Base-by-base conservation (phyloP, 2,797 vertebrate genomes). In the Cottoperca gobio region DNA sequence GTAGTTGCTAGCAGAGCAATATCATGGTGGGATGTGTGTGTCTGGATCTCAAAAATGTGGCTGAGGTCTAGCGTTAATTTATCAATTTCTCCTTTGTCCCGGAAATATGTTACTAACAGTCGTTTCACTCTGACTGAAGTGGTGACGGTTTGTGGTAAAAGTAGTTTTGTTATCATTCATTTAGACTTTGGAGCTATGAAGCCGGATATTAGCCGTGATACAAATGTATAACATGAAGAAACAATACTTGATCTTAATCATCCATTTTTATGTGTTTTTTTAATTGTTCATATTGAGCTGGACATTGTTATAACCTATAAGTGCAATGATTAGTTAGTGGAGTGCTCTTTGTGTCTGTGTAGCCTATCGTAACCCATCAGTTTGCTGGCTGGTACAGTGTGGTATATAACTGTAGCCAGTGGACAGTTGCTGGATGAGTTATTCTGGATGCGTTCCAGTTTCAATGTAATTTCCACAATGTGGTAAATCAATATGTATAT, bases 381-480 rank as follows among this genome's bases (percentile, higher is more conserved):
- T 49, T 53, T 17, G 31, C 21, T 33, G 24, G 24, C 26, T 54
- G 59, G 31, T 42, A 28, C n/a, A n/a, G n/a, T 28, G 28, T 28
- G 33, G 11, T 70, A 9, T 24, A 0, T 46, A 54, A 76, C 10
- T 35, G 6, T 37, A 54, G 33, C 26, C 37, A 45, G 17, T 24
- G 26, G 11, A 69, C 8, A 10, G 9, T 7, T 68, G 26, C 26
- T 54, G 35, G 19, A 50, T 17, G 13, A 16, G n/a, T 39, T 35
- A 6, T n/a, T n/a, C n/a, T n/a, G n/a, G n/a, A n/a, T n/a, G n/a
- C n/a, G n/a, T n/a, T n/a, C n/a, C 35, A 28, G 6, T 61, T 68
- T 69, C n/a, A 37, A 17, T 70, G 65, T 59, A 6, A 62, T 43
- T 70, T 78, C 73, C 39, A 71, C 19, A 13, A 19, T 45, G 11